These are phyloP conservation scores for Julus scanicus DNA, from an alignment of 2,888 invertebrate species.

Conservation along the genomic window DNA sequence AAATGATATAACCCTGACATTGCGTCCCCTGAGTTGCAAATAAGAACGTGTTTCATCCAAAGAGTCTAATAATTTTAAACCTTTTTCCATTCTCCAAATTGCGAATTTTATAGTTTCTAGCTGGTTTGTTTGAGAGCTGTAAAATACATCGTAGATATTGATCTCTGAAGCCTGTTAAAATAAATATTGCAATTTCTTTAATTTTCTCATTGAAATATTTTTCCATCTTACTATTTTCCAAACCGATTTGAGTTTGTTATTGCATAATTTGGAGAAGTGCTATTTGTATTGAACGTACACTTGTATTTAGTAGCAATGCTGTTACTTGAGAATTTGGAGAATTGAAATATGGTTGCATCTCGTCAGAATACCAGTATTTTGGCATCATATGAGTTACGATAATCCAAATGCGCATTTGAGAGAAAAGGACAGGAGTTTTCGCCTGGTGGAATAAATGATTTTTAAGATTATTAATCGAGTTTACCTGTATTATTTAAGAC, in stretches of 20 bases:
- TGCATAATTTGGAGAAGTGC: too few relatives aligned
- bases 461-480: background rate
- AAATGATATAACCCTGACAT: background rate
- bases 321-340: background rate
- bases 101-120: background rate
- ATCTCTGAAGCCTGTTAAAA: background rate
- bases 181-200: too few relatives aligned
- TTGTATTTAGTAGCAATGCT: background rate
- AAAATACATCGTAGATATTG: slow-evolving; percentile 41
- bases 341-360: background rate
- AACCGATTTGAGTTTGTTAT: too few relatives aligned
- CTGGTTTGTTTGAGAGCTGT: background rate
- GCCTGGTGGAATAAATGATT: background rate
- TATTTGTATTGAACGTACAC: background rate
- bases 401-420: background rate
- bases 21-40: background rate
- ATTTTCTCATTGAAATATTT: too few relatives aligned
- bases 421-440: background rate
- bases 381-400: background rate
- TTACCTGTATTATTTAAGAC: too few relatives aligned
- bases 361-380: background rate
- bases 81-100: background rate
- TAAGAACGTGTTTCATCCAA: background rate
- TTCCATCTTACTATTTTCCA: too few relatives aligned
- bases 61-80: background rate